A percentile compares a stretch with the other conserved stretches of the same genome.
phyloP scores from a whole-genome alignment of 2,797 vertebrate genomes.

The Myotis daubentonii region DNA sequence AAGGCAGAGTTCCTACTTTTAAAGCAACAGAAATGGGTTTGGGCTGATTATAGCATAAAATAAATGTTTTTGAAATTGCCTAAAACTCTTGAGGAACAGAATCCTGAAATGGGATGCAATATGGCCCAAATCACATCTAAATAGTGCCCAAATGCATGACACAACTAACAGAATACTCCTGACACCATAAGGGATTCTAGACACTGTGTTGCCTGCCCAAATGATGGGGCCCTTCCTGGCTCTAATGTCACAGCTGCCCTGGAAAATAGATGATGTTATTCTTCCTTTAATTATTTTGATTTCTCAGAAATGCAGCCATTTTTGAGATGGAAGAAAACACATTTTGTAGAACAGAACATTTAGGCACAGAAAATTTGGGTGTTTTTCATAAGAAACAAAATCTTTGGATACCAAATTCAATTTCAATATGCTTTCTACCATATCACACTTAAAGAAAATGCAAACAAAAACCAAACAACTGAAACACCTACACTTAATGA shows the following conservation, averaged over 20 bases:
- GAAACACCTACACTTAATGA: neutral
- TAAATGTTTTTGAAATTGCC: neutral
- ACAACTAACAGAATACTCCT: neutral
- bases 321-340: neutral
- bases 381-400: slow-evolving; percentile 15
- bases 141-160: neutral
- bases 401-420: neutral
- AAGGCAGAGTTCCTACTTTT: neutral
- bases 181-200: neutral
- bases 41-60: neutral
- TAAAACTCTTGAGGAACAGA: neutral
- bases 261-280: neutral
- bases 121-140: neutral
- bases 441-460: neutral
- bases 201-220: rapidly evolving
- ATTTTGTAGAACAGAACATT: neutral
- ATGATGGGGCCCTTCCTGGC: rapidly evolving
- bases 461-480: neutral
- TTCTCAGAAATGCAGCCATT: neutral
- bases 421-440: neutral
- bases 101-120: rapidly evolving
- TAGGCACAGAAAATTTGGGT: neutral
- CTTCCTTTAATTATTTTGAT: neutral
- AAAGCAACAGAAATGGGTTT: neutral
- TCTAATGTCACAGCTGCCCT: rapidly evolving